Evolutionary conservation across 2,888 invertebrate species (phyloP), one percentile per base, ranked within the genome.

Genomic region (Notocelia uddmanniana): DNA sequence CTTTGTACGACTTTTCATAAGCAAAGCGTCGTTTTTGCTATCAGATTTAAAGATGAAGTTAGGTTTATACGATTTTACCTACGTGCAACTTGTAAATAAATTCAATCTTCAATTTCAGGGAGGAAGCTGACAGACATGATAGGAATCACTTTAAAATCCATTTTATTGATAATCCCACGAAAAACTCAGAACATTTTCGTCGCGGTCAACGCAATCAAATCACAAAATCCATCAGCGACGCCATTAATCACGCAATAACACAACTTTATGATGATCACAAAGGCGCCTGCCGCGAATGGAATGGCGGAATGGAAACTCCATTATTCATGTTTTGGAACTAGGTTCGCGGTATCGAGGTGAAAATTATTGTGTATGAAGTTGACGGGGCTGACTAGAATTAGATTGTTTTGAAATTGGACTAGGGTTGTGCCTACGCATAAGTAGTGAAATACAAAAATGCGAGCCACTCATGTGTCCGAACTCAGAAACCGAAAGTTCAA

Each of bases 181-280:
- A 21, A 63, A 45, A 26, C 45, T 13, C 3, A 15, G 18, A 26
- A 57, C 26, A 45, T 34, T 48, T 48, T 31, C 23, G 23, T 2
- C n/a, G 34, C 19, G 67, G 57, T 57, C 57, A 67, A 26, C 45
- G 34, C 67, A 57, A 58, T 57, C 67, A 59, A 59, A 68, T 60
- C 68, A 11, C 54, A 60, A n/a, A 54, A 69, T 69, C 68, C 68
- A 69, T 69, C 60, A 60, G 37, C 52, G 34, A 8, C n/a, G 15
- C 52, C 60, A 62, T 69, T 69, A 69, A 69, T 69, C 68, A 54
- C 41, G 54, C 60, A 60, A 69, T 69, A 68, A 69, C 60, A 41
- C 52, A 54, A 62, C 68, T 68, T 68, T 69, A 69, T 45, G 60
- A 54, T 60, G 41, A 31, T 52, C 59, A 59, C 68, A 68, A 60